Base-by-base conservation (phyloP, 2,888 invertebrate species). In the Apamea epomidion region DNA sequence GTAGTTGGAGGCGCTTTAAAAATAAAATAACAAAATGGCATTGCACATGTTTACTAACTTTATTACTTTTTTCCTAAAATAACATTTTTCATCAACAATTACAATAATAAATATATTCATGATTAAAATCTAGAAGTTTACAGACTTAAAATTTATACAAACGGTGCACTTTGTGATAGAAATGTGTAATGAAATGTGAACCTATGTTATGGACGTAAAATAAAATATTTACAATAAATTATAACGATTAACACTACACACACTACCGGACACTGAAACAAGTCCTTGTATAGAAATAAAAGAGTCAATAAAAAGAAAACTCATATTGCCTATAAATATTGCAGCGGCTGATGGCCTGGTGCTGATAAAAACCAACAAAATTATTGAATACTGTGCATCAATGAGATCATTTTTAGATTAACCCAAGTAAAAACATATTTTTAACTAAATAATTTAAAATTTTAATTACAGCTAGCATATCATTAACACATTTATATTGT, bases 371-470 rank as follows among this genome's bases (percentile, higher is more conserved):
- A 83, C 69, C 74, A 89, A 86, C 80, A 85, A 88, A 69, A 91
- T 93, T 93, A 91, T 88, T 91, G 88, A 95, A 95, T 95, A 95
- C 95, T 95, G 94, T 92, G 94, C 94, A 95, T 92, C 92, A 90
- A 89, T 95, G 95, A 96, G 95, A 95, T 95, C 95, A 95, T 92
- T 92, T 91, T 89, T 91, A 90, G 87, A 90, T 87, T 88, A 87
- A 83, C 73, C 82, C 89, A 86, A 81, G 60, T 86, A 77, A 78
- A 67, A 83, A 73, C 18, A 73, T 32, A 76, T 42, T 70, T 29
- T 29, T 29, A 68, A 32, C 16, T 72, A 54, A 75, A 60, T 25
- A 18, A 42, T 54, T 67, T 54, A 10, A 65, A 37, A 62, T 21
- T 25, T 16, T 12, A 6, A 74, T 14, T 69, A 83, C 48, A 72